A percentile compares a stretch with the other conserved stretches of the same genome.
These are phyloP conservation scores for Clusia tigrina DNA, from an alignment of 2,888 invertebrate species.

Conservation along the genomic window DNA sequence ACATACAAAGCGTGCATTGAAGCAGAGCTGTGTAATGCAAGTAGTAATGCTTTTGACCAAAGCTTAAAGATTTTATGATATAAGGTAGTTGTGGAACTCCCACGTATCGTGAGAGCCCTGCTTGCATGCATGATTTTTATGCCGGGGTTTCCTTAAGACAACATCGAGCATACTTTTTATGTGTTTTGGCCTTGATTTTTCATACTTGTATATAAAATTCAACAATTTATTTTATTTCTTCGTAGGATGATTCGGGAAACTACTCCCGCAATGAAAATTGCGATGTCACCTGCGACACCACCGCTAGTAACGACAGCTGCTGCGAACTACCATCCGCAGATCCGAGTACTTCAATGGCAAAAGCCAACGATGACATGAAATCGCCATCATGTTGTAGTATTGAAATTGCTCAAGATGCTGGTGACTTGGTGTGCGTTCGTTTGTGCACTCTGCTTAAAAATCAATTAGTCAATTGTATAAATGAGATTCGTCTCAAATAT, in stretches of 20 bases:
- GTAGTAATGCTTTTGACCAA: no score
- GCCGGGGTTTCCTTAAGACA: no score
- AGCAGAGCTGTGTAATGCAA: no score
- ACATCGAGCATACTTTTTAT: no score
- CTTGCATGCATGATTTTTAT: no score
- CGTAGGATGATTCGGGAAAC: slow-evolving; percentile 60
- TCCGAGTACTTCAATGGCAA: slow-evolving; percentile 45
- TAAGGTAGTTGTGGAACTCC: no score
- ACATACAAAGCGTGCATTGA: no score
- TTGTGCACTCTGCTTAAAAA: slow-evolving; percentile 81
- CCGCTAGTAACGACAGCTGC: no score
- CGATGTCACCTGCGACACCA: slow-evolving; percentile 49
- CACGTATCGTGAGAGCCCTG: slow-evolving; percentile 25
- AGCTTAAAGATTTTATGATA: no score
- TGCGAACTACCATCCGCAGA: no score
- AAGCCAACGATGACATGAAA: slow-evolving; percentile 44
- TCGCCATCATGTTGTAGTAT: slow-evolving; percentile 50
- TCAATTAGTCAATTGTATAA: slow-evolving; percentile 80
- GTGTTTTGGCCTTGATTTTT: background rate
- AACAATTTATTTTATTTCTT: slow-evolving; percentile 11
- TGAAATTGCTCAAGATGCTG: slow-evolving; percentile 52
- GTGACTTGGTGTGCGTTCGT: slow-evolving; percentile 73
- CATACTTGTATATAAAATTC: background rate
- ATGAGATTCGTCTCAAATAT: slow-evolving; percentile 66
- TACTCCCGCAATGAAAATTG: slow-evolving; percentile 56